Percentiles rank a stretch among this genome's conserved stretches.
Evolutionary conservation across 2,113 vertebrate genomes (phyloP).

Genomic region (Salvelinus alpinus): DNA sequence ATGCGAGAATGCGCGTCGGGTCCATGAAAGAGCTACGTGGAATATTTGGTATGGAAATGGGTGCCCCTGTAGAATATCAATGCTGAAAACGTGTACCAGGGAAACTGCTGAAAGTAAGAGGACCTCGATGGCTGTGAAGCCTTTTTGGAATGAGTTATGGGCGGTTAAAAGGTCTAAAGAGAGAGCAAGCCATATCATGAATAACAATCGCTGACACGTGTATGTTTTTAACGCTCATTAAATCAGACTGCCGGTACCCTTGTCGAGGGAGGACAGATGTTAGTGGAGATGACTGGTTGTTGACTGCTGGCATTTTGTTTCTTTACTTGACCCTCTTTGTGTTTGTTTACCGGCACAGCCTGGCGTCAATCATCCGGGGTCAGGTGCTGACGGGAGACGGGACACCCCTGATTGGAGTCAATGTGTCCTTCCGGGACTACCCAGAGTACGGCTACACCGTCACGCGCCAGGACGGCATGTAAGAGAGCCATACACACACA

Average conservation of each 20-base stretch:
- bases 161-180: slow-evolving; percentile 55
- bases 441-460: slow-evolving; percentile 91
- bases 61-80: slow-evolving; percentile 32
- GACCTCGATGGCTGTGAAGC: slow-evolving; percentile 40
- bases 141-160: slow-evolving; percentile 57
- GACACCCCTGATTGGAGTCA: slow-evolving; percentile 96
- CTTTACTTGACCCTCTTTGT: slow-evolving; percentile 48
- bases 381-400: slow-evolving; percentile 95
- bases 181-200: slow-evolving; percentile 55
- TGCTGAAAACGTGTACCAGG: slow-evolving; percentile 34
- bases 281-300: slow-evolving; percentile 29
- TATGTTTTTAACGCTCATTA: slow-evolving; percentile 43
- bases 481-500: slow-evolving; percentile 53
- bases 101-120: slow-evolving; percentile 28
- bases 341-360: slow-evolving; percentile 76
- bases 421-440: slow-evolving; percentile 93
- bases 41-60: slow-evolving; percentile 27
- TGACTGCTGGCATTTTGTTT: slow-evolving; percentile 13
- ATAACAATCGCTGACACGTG: slow-evolving; percentile 48
- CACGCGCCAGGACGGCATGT: slow-evolving; percentile 98
- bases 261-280: slow-evolving; percentile 41
- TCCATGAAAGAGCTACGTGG: slow-evolving; percentile 3
- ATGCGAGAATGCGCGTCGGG: slow-evolving; percentile 20
- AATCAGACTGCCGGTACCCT: slow-evolving; percentile 43
- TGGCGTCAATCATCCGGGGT: slow-evolving; percentile 94